Conservation (phyloP, 1,140 invertebrate genomes). For the Helicorthomorpha holstii region DNA sequence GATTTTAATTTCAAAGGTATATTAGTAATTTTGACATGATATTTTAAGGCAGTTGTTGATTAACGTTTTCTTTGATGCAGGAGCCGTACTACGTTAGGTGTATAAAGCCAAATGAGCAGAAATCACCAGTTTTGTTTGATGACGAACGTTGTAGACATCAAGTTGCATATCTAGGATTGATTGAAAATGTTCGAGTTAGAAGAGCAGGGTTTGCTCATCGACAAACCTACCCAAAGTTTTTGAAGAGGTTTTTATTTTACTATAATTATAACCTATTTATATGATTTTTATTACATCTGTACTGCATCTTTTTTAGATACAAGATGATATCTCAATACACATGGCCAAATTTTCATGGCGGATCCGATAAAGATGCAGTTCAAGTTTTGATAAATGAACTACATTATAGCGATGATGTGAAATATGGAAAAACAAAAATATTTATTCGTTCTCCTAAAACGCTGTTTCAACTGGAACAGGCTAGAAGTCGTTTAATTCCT, state of each 20-base stretch:
- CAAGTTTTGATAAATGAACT: conserved; percentile 62
- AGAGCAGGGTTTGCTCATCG: conserved; percentile 85
- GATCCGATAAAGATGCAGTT: conserved; percentile 60
- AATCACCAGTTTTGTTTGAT: conserved; percentile 65
- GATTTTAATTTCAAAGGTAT: conserved; percentile 61
- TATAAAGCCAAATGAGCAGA: conserved; percentile 84
- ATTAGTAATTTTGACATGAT: neutral
- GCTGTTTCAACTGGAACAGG: conserved; percentile 70
- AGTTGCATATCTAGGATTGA: conserved; percentile 57
- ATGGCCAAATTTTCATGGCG: conserved; percentile 79
- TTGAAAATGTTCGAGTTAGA: conserved; percentile 85
- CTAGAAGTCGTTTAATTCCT: conserved; percentile 62
- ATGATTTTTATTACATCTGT: neutral
- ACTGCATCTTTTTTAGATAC: conserved; percentile 43
- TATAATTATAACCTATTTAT: neutral
- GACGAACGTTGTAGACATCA: conserved; percentile 65
- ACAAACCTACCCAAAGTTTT: conserved; percentile 73
- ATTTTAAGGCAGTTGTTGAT: neutral
- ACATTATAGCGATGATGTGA: conserved; percentile 62
- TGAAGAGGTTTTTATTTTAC: conserved; percentile 37
- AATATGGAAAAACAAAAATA: conserved; percentile 85
- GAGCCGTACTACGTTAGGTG: conserved; percentile 94
- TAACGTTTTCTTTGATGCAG: conserved; percentile 14
- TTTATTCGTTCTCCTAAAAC: conserved; percentile 83
- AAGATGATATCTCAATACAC: conserved; percentile 89